Conservation (phyloP, 2,113 vertebrate genomes). For the Burhinus bistriatus region DNA sequence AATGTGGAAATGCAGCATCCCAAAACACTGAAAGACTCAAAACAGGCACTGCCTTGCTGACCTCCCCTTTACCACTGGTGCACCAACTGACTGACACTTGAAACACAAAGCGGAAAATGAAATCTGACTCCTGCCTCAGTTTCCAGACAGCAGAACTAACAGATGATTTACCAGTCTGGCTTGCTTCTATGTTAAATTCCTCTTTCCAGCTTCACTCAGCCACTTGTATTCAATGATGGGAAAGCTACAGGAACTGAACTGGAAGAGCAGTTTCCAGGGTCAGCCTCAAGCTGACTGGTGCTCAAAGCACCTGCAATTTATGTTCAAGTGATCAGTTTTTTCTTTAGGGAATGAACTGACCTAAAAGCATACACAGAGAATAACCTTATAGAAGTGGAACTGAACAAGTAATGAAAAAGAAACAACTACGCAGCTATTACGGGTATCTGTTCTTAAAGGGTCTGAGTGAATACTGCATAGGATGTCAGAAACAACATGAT, state of each 20-base stretch:
- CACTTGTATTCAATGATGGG: not conserved
- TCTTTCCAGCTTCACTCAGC: not conserved
- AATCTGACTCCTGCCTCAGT: slow-evolving; percentile 57
- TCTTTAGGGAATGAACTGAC: not conserved
- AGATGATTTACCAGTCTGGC: slow-evolving; percentile 51
- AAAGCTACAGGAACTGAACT: slow-evolving; percentile 15
- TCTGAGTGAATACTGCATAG: not conserved
- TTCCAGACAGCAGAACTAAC: slow-evolving; percentile 59
- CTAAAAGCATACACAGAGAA: not conserved
- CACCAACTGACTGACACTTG: not conserved
- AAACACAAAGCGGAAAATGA: not conserved
- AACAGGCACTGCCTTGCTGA: not conserved
- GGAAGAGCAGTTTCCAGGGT: not conserved
- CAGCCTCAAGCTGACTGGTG: not conserved
- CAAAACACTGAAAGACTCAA: not conserved
- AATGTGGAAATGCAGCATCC: not conserved
- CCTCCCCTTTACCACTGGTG: not conserved
- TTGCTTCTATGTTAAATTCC: slow-evolving; percentile 27
- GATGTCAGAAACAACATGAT: not conserved
- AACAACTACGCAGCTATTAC: not conserved
- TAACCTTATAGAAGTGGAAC: not conserved
- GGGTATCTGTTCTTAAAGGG: not conserved
- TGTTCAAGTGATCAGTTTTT: not conserved
- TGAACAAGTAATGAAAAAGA: not conserved
- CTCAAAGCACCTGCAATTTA: not conserved